These are phyloP conservation scores for Gobio occitaniae DNA, from an alignment of 2,797 vertebrate species.

Conservation along the genomic window DNA sequence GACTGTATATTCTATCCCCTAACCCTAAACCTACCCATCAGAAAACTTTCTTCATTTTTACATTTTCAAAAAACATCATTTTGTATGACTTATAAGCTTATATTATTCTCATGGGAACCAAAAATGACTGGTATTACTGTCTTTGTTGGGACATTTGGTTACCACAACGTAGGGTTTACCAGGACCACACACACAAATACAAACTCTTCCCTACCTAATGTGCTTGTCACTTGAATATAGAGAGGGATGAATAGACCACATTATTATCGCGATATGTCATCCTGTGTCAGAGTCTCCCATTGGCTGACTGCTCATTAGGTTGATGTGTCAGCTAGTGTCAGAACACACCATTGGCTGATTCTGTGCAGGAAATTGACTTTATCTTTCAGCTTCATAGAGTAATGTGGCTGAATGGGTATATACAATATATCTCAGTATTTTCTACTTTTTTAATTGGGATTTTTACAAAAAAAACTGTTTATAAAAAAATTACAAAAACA, in stretches of 20 bases:
- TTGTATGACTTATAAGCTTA: neutral
- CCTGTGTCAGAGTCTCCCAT: constrained; percentile 20
- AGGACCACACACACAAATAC: neutral
- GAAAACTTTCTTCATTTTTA: neutral
- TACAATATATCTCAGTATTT: neutral
- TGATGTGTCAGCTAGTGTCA: constrained; percentile 30
- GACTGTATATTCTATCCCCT: neutral
- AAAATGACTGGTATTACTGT: neutral
- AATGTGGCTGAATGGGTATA: neutral
- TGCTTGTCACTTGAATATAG: constrained; percentile 9
- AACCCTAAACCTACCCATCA: neutral
- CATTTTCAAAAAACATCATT: neutral
- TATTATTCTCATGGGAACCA: too few relatives aligned
- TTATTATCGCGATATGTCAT: constrained; percentile 38
- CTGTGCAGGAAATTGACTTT: constrained; percentile 54
- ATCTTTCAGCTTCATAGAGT: neutral
- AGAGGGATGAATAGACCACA: constrained; percentile 33
- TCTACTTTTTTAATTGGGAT: neutral
- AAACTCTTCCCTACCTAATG: constrained; percentile 54
- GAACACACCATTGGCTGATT: constrained; percentile 59
- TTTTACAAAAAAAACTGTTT: too few relatives aligned
- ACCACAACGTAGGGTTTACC: neutral
- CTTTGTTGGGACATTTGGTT: neutral
- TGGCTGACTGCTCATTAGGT: constrained; percentile 30
- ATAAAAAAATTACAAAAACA: too few relatives aligned